phyloP scores from a whole-genome alignment of 2,888 invertebrate genomes.

The Atethmia centrago region DNA sequence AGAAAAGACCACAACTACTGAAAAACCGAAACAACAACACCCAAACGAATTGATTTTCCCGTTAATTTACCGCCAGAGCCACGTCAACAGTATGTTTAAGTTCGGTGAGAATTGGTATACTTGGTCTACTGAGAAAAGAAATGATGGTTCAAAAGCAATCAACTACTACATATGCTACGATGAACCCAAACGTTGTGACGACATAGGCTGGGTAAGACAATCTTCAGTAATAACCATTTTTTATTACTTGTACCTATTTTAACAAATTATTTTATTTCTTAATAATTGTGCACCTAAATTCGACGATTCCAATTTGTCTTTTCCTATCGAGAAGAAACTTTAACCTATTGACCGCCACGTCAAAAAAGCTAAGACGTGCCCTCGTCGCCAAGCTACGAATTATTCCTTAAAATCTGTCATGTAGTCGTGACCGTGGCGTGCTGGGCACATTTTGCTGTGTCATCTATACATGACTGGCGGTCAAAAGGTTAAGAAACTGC shows the following conservation, averaged over 20 bases:
- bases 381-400: no score
- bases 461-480: no score
- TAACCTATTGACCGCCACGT: no score
- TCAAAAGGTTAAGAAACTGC: background rate
- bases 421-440: no score
- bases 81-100: constrained; percentile 88
- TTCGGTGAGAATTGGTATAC: constrained; percentile 88
- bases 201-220: constrained; percentile 85
- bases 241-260: background rate
- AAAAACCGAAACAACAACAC: constrained; percentile 77
- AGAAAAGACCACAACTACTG: constrained; percentile 73
- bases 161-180: constrained; percentile 87
- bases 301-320: background rate
- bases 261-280: background rate
- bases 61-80: constrained; percentile 83
- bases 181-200: constrained; percentile 87
- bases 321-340: background rate
- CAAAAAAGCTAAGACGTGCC: no score
- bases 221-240: constrained; percentile 6
- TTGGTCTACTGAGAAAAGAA: constrained; percentile 84
- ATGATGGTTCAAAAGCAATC: constrained; percentile 82
- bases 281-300: background rate
- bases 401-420: no score
- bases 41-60: constrained; percentile 87
- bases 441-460: no score